A percentile compares a stretch with the other conserved stretches of the same genome.
phyloP scores from a whole-genome alignment of 2,113 vertebrate species.

The Malurus elegans region DNA sequence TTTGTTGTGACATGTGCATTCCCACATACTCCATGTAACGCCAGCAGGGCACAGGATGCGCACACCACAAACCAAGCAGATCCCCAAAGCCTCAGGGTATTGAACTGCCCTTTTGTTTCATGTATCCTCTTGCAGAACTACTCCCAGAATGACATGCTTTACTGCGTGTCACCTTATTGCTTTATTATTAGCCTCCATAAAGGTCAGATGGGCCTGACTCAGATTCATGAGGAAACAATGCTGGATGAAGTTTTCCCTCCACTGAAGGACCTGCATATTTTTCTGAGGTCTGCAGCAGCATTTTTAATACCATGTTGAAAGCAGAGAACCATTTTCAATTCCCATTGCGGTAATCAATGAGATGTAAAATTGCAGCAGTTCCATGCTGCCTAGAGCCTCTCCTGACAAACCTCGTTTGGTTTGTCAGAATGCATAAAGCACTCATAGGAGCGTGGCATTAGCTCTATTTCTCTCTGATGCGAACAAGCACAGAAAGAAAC shows the following conservation, averaged over 20 bases:
- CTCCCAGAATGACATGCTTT: slow-evolving; percentile 10
- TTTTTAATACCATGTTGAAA: slow-evolving; percentile 20
- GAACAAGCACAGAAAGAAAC: slow-evolving; percentile 28
- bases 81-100: neutral
- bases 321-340: slow-evolving; percentile 30
- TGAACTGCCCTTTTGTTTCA: slow-evolving; percentile 24
- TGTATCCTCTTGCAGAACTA: slow-evolving; percentile 1
- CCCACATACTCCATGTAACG: neutral
- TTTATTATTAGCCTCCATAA: slow-evolving; percentile 46
- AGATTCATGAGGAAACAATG: neutral
- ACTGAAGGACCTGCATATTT: neutral
- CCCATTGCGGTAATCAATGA: slow-evolving; percentile 64
- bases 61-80: neutral
- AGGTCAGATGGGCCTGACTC: slow-evolving; percentile 21
- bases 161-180: neutral
- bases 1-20: neutral
- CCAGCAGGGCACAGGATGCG: neutral
- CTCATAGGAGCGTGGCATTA: slow-evolving; percentile 49
- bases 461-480: slow-evolving; percentile 29
- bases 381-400: slow-evolving; percentile 56
- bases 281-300: neutral
- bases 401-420: slow-evolving; percentile 60
- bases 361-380: slow-evolving; percentile 71
- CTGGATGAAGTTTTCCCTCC: neutral
- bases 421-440: slow-evolving; percentile 65